A percentile compares a stretch with the other conserved stretches of the same genome.
These are phyloP conservation scores for Horisme vitalbata DNA, from an alignment of 2,888 invertebrate genomes.

Conservation along the genomic window DNA sequence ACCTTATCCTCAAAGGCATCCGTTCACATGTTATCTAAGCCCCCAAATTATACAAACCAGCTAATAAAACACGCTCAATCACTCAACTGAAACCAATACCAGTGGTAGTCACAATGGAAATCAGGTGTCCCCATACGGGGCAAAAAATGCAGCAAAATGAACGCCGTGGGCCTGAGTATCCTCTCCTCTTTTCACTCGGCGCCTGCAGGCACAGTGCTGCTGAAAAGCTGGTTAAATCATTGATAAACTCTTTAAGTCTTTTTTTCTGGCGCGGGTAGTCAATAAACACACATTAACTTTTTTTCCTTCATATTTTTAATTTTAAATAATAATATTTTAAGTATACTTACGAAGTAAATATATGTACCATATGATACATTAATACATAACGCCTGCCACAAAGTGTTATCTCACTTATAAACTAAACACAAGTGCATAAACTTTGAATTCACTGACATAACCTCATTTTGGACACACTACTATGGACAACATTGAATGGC, in stretches of 20 bases:
- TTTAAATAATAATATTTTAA: too few relatives aligned
- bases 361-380: too few relatives aligned
- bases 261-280: too few relatives aligned
- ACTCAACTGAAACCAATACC: conserved; percentile 21
- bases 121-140: conserved; percentile 14
- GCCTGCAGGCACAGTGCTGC: background rate
- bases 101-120: conserved; percentile 7
- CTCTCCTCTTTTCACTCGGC: conserved; percentile 15
- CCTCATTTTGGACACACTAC: too few relatives aligned
- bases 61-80: conserved; percentile 16
- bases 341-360: too few relatives aligned
- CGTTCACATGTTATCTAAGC: background rate
- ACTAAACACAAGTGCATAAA: too few relatives aligned
- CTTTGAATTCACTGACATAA: too few relatives aligned
- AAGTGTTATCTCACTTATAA: too few relatives aligned
- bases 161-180: conserved; percentile 11
- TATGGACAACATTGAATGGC: too few relatives aligned
- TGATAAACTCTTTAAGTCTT: background rate
- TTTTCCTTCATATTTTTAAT: too few relatives aligned
- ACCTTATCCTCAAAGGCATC: background rate
- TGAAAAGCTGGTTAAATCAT: background rate
- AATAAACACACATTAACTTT: too few relatives aligned
- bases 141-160: conserved; percentile 15
- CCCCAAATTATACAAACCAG: conserved; percentile 13
- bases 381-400: too few relatives aligned